phyloP scores from a whole-genome alignment of 2,797 vertebrate species.

The Cottoperca gobio region DNA sequence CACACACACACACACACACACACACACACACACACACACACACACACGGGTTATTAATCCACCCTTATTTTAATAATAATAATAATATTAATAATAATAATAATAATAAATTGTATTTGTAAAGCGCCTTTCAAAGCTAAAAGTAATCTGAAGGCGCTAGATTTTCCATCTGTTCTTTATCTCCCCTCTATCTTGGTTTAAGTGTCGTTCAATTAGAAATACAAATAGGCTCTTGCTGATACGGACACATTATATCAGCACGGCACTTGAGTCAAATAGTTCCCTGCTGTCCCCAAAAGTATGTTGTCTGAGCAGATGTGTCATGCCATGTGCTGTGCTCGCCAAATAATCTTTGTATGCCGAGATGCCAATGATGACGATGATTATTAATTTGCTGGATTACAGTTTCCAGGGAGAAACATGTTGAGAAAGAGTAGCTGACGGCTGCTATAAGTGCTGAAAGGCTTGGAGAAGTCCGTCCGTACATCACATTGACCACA shows the following conservation, averaged over 20 bases:
- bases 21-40: slow-evolving; percentile 7
- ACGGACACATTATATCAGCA: slow-evolving; percentile 11
- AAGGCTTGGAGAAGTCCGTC: slow-evolving; percentile 51
- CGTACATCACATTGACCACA: slow-evolving; percentile 52
- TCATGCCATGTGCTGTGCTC: slow-evolving; percentile 6
- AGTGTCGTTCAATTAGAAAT: slow-evolving; percentile 30
- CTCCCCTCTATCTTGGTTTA: slow-evolving; percentile 18
- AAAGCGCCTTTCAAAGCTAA: too few species aligned
- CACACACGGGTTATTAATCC: slow-evolving; percentile 9
- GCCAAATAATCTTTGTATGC: slow-evolving; percentile 49
- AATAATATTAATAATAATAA: too few species aligned
- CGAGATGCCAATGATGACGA: slow-evolving; percentile 47
- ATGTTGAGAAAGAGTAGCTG: slow-evolving; percentile 58
- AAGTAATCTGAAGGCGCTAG: too few species aligned
- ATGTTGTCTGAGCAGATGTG: slow-evolving; percentile 33
- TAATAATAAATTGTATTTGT: too few species aligned
- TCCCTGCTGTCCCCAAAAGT: slow-evolving; percentile 11
- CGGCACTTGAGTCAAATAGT: slow-evolving; percentile 12
- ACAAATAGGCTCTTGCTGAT: slow-evolving; percentile 24
- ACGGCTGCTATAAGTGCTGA: slow-evolving; percentile 70
- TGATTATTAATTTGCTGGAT: slow-evolving; percentile 72
- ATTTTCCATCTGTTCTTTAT: slow-evolving; percentile 40
- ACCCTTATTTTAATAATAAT: too few species aligned
- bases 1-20: slow-evolving; percentile 1
- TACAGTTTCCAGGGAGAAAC: slow-evolving; percentile 48